Percentiles rank a stretch among this genome's conserved stretches.
phyloP scores from a whole-genome alignment of 2,113 vertebrate genomes.

The Urocitellus parryii region DNA sequence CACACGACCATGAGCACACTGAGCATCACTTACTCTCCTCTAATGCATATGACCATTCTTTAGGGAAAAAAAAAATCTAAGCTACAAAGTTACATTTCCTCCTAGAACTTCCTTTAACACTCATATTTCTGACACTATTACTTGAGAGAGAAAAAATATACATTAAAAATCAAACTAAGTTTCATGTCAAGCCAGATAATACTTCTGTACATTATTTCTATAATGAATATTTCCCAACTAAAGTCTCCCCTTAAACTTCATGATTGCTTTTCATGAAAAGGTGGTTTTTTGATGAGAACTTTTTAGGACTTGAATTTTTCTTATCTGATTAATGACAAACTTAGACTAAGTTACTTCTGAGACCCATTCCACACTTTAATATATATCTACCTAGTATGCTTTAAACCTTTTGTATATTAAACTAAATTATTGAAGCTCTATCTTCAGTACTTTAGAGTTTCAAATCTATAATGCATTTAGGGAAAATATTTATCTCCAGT shows the following conservation, averaged over 20 bases:
- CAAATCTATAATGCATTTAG: background rate
- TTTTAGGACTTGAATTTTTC: background rate
- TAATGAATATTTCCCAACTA: background rate
- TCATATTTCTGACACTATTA: constrained; percentile 9
- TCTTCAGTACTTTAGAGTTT: background rate
- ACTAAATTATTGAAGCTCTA: background rate
- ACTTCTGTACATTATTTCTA: background rate
- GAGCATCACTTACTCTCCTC: background rate
- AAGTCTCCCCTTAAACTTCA: background rate
- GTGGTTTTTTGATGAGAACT: background rate
- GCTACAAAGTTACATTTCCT: background rate
- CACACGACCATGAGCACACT: background rate
- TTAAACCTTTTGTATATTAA: background rate
- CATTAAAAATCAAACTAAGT: background rate
- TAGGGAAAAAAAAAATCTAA: background rate
- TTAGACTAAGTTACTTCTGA: constrained; percentile 35
- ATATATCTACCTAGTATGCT: background rate
- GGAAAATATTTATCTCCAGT: background rate
- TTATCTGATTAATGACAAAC: background rate
- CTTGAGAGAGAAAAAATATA: background rate
- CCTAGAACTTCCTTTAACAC: background rate
- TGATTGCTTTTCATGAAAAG: background rate
- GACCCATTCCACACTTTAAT: background rate
- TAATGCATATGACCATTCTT: background rate
- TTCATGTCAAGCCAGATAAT: background rate